A percentile compares a stretch with the other conserved stretches of the same genome.
These are phyloP conservation scores for Paralvinella palmiformis DNA, from an alignment of 1,140 invertebrate species.

Conservation along the genomic window DNA sequence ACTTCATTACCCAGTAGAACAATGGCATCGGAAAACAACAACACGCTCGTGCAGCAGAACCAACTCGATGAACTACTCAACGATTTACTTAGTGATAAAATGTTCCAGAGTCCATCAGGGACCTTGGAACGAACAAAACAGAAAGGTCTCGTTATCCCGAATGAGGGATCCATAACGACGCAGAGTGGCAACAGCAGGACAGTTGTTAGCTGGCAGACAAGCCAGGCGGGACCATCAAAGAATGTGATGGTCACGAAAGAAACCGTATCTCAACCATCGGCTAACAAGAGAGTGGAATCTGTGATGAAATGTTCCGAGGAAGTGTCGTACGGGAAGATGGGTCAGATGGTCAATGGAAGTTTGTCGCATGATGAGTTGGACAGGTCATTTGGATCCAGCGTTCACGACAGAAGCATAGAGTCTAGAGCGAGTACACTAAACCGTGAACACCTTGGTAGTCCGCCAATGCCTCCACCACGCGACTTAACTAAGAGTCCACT, in stretches of 20 bases:
- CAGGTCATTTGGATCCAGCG: background rate
- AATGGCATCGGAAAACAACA: too few relatives aligned
- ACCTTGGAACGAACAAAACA: background rate
- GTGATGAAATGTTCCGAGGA: slow-evolving; percentile 7
- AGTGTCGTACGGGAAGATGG: background rate
- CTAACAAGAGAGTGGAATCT: slow-evolving; percentile 2
- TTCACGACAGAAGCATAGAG: background rate
- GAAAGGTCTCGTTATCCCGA: background rate
- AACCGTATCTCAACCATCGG: slow-evolving; percentile 11
- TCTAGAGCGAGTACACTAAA: background rate
- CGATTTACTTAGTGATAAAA: slow-evolving; percentile 41
- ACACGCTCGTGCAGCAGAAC: slow-evolving; percentile 30
- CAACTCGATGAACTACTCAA: slow-evolving; percentile 46
- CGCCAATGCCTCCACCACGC: background rate
- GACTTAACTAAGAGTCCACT: background rate
- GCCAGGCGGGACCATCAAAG: slow-evolving; percentile 12
- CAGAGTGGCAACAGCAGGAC: slow-evolving; percentile 20
- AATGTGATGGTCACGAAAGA: slow-evolving; percentile 7
- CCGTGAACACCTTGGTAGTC: background rate
- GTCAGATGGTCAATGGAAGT: too few relatives aligned
- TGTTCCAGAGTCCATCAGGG: too few relatives aligned
- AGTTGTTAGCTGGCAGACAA: slow-evolving; percentile 17
- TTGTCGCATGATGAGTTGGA: background rate
- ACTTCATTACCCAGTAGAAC: too few relatives aligned
- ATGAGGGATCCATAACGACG: slow-evolving; percentile 17